These are phyloP conservation scores for Epizoanthus illoricatus DNA, from an alignment of 92 coral and sea anemone species.

Conservation along the genomic window DNA sequence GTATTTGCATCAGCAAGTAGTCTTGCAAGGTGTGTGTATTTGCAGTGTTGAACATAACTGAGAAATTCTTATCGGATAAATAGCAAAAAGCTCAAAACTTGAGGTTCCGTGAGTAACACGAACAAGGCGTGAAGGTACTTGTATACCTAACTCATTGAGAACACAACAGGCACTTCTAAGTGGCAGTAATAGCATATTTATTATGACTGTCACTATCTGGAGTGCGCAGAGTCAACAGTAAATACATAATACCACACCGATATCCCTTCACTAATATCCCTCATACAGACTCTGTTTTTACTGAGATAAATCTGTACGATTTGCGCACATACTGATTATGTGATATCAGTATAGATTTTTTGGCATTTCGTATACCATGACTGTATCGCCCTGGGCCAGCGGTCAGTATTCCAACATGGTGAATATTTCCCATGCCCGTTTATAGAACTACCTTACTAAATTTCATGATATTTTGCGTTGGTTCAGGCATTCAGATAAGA, in stretches of 20 bases:
- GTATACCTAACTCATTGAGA: background rate
- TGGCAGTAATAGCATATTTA: conserved; percentile 18
- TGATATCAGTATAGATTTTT: no score
- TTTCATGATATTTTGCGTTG: conserved; percentile 1
- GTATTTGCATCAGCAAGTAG: background rate
- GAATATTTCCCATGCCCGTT: background rate
- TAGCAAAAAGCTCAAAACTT: no score
- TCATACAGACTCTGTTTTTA: background rate
- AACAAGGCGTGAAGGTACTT: background rate
- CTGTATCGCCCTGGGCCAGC: background rate
- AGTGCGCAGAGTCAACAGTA: background rate
- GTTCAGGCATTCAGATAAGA: background rate
- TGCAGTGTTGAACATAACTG: background rate
- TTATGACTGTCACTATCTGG: conserved; percentile 12
- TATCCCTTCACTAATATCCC: conserved; percentile 1
- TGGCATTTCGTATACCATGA: no score
- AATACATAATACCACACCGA: background rate
- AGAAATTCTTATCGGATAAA: background rate
- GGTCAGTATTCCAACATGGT: background rate
- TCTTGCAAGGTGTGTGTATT: background rate
- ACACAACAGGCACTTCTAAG: background rate
- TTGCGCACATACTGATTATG: no score
- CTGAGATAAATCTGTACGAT: no score
- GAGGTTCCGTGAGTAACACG: background rate
- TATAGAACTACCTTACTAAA: background rate